Conservation (phyloP, 23 tunicate genomes). For the Trididemnum miniatum region DNA sequence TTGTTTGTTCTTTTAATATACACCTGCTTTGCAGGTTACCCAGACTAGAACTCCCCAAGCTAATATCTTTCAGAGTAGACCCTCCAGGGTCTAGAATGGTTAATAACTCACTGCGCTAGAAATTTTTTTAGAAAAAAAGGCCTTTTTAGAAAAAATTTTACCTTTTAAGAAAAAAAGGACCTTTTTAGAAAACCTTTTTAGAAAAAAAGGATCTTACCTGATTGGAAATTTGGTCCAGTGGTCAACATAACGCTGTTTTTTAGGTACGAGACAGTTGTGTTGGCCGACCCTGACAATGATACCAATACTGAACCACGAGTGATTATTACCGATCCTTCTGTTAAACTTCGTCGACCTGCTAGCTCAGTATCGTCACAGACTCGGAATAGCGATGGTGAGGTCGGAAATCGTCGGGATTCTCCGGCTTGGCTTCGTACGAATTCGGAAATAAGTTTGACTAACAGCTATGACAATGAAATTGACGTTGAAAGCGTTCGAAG, state of each 20-base stretch:
- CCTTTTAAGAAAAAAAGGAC: too few relatives aligned
- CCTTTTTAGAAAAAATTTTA: too few relatives aligned
- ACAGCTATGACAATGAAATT: slow-evolving; percentile 53
- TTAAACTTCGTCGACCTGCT: not conserved
- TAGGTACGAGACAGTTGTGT: not conserved
- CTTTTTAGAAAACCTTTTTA: too few relatives aligned
- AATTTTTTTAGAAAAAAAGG: too few relatives aligned
- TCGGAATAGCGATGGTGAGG: slow-evolving; percentile 8
- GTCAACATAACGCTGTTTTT: not conserved
- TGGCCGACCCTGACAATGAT: not conserved
- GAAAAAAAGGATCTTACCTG: too few relatives aligned
- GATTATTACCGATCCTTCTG: not conserved
- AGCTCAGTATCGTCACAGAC: not conserved
- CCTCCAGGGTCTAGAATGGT: too few relatives aligned
- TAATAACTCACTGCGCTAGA: too few relatives aligned
- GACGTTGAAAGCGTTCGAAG: slow-evolving; percentile 88
- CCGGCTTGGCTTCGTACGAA: slow-evolving; percentile 32
- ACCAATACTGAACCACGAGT: not conserved
- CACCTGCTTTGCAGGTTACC: too few relatives aligned
- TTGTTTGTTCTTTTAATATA: too few relatives aligned
- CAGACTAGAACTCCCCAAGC: too few relatives aligned
- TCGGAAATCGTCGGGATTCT: slow-evolving; percentile 8
- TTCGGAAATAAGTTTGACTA: slow-evolving; percentile 57
- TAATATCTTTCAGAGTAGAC: too few relatives aligned
- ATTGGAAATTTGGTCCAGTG: too few relatives aligned